These are phyloP conservation scores for Lomographa bimaculata DNA, from an alignment of 2,888 invertebrate genomes.

Conservation along the genomic window DNA sequence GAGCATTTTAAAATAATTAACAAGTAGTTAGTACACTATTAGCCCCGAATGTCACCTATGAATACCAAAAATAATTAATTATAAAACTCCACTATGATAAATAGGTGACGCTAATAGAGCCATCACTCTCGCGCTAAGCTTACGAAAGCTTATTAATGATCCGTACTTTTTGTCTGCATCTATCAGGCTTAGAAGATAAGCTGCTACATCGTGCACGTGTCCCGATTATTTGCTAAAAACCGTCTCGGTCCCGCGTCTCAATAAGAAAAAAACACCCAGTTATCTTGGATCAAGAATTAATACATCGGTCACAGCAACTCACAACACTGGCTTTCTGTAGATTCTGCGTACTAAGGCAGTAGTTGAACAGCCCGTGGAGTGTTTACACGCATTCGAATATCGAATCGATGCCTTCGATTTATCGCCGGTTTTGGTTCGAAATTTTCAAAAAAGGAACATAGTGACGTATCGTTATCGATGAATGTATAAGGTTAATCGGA, in stretches of 20 bases:
- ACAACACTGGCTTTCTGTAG: slow-evolving; percentile 45
- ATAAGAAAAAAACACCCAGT: no score
- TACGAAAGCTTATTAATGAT: slow-evolving; percentile 30
- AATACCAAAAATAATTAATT: slow-evolving; percentile 17
- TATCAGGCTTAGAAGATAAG: slow-evolving; percentile 10
- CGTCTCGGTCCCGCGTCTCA: slow-evolving; percentile 48
- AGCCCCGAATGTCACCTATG: no score
- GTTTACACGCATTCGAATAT: slow-evolving; percentile 61
- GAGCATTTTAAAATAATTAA: no score
- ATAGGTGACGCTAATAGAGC: slow-evolving; percentile 27
- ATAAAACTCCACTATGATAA: slow-evolving; percentile 23
- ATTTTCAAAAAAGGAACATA: slow-evolving; percentile 40
- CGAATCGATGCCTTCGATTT: slow-evolving; percentile 22
- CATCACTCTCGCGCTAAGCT: slow-evolving; percentile 21
- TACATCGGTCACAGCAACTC: slow-evolving; percentile 41
- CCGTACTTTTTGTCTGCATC: slow-evolving; percentile 19
- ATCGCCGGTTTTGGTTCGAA: slow-evolving; percentile 22
- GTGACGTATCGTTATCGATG: slow-evolving; percentile 39
- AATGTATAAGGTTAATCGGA: slow-evolving; percentile 42
- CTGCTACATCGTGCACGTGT: slow-evolving; percentile 39
- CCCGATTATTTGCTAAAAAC: slow-evolving; percentile 43
- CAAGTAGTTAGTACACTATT: no score
- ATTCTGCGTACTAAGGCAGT: slow-evolving; percentile 57
- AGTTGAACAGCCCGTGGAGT: slow-evolving; percentile 59
- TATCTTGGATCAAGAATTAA: slow-evolving; percentile 67